Evolutionary conservation across 2,888 invertebrate genomes (phyloP).

Genomic region (Fragum whitleyi): DNA sequence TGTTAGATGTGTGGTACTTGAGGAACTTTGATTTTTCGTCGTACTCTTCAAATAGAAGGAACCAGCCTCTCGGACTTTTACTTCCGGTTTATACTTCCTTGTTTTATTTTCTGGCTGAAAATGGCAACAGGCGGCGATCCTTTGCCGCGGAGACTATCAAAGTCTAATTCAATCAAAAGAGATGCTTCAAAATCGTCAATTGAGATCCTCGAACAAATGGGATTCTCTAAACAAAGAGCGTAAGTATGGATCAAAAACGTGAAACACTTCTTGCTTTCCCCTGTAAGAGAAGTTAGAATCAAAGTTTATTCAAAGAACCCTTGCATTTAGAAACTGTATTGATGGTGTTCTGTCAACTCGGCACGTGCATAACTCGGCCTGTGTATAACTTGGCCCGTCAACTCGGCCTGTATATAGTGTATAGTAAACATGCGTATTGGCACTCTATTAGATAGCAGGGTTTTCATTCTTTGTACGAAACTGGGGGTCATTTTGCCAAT

Average conservation of each 20-base stretch:
- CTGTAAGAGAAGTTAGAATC: no score
- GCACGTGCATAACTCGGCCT: background rate
- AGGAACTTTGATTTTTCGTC: background rate
- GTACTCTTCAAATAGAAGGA: slow-evolving; percentile 5
- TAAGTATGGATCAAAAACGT: slow-evolving; percentile 89
- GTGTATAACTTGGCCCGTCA: no score
- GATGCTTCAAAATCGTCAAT: slow-evolving; percentile 86
- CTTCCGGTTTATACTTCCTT: slow-evolving; percentile 34
- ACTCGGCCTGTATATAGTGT: no score
- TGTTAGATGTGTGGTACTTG: no score
- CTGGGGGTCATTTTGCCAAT: no score
- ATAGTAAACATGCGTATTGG: no score
- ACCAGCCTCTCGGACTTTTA: background rate
- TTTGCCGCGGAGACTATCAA: slow-evolving; percentile 47
- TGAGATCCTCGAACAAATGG: slow-evolving; percentile 94
- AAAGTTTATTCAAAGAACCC: background rate
- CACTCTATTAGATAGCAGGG: no score
- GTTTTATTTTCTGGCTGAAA: slow-evolving; percentile 3
- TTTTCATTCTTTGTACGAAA: no score
- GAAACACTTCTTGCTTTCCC: no score
- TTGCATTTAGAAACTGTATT: background rate
- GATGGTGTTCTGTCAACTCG: background rate
- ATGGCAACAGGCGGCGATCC: slow-evolving; percentile 21
- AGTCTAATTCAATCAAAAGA: slow-evolving; percentile 67
- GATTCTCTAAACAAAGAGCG: slow-evolving; percentile 95